Base-by-base conservation (phyloP, 92 coral and sea anemone species). In the Epizoanthus scotinus region DNA sequence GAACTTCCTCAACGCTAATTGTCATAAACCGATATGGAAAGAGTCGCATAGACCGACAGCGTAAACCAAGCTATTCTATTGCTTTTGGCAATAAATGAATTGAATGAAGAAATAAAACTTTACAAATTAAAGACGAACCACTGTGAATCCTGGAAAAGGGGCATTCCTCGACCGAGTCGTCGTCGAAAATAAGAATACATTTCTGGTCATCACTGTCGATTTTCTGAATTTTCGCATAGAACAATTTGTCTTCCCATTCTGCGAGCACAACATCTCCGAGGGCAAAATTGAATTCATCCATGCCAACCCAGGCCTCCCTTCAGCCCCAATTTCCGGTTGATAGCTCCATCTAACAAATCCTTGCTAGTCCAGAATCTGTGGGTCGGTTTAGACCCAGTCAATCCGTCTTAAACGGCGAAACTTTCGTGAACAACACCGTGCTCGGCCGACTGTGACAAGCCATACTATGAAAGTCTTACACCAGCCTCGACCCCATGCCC, bases 71-170 rank as follows among this genome's bases (percentile, higher is more conserved):
- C 74, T 20, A 60, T 59, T 75, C 68, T 26, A 63, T 75, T 75
- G 81, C 81, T 75, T 75, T 75, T 75, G 81, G 81, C 81, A 83
- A 85, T 79, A 89, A 82, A 57, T 71, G 88, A 87, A 90, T 70
- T 87, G 93, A 82, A 92, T 84, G 79, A 77, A 85, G 87, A 83
- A 87, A 93, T 79, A 85, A 87, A 63, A 86, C 84, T 79, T 82
- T 82, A 90, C 77, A 73, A 86, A 90, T 82, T 84, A 84, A 82
- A 77, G 93, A 95, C 99, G 84, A 91, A 96, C 99, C 99, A 89
- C 98, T 93, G 97, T 96, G 99, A 82, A 96, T 96, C 96, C 94
- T 93, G 86, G 98, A 81, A 77, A 96, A 90, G 80, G 99, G 98
- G 89, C 99, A 96, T 85, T 96, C 98, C 91, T 96, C 99, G 47